phyloP scores from a whole-genome alignment of 2,888 invertebrate genomes.

The Trachelus tabidus region DNA sequence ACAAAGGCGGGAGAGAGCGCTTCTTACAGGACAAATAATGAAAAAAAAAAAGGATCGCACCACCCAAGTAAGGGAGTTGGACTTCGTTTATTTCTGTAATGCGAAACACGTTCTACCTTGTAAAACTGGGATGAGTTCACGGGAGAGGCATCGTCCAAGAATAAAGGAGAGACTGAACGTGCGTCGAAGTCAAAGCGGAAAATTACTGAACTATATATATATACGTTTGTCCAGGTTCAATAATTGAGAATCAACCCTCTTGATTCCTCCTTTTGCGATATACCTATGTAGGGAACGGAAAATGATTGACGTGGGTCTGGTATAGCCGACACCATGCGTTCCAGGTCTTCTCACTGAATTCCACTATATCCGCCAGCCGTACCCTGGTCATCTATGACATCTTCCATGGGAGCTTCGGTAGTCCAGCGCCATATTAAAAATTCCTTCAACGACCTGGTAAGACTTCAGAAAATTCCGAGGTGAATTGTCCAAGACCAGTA shows the following conservation, averaged over 20 bases:
- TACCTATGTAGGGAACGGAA: neutral
- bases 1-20: neutral
- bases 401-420: neutral
- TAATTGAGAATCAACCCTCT: neutral
- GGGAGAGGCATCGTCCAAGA: neutral
- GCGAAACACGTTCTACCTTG: neutral
- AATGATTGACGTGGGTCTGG: neutral
- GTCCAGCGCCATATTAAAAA: neutral
- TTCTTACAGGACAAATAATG: neutral
- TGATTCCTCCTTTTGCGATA: neutral
- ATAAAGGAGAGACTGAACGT: neutral
- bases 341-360: neutral
- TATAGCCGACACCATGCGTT: neutral
- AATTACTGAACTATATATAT: neutral
- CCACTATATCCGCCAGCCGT: neutral
- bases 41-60: neutral
- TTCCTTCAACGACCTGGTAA: neutral
- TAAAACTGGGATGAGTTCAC: neutral
- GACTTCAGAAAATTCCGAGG: neutral
- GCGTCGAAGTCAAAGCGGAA: neutral
- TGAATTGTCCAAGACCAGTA: neutral
- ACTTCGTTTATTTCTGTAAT: neutral
- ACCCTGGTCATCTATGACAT: neutral
- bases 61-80: neutral
- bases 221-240: neutral